Percentiles rank a stretch among this genome's conserved stretches.
These are phyloP conservation scores for Kuschelorhynchus macadamiae DNA, from an alignment of 2,888 invertebrate genomes.

Conservation along the genomic window DNA sequence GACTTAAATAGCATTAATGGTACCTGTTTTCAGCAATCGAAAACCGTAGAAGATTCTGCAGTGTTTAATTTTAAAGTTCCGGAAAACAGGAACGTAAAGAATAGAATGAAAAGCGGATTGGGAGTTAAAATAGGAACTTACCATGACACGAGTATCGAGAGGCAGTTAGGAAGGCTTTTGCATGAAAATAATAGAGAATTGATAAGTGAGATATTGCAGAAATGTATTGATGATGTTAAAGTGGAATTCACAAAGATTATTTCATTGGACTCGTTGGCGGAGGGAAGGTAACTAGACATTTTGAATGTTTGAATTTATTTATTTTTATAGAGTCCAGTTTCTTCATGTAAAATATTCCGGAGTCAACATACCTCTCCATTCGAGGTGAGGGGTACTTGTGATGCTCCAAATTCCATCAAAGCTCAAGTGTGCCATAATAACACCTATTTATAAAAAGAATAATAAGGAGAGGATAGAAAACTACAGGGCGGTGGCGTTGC, in stretches of 20 bases:
- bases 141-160: not conserved
- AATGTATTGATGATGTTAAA: conserved; percentile 43
- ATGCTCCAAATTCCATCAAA: too few species aligned
- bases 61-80: conserved; percentile 19
- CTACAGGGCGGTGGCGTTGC: too few species aligned
- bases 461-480: too few species aligned
- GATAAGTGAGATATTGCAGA: conserved; percentile 51
- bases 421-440: too few species aligned
- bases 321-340: too few species aligned
- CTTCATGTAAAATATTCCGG: too few species aligned
- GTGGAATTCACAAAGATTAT: conserved; percentile 43
- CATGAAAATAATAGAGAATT: conserved; percentile 49
- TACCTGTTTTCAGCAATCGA: conserved; percentile 2
- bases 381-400: too few species aligned
- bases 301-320: too few species aligned
- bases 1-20: too few species aligned
- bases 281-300: too few species aligned
- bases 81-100: conserved; percentile 6
- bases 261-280: conserved; percentile 13
- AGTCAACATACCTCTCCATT: too few species aligned
- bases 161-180: conserved; percentile 32
- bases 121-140: not conserved
- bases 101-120: not conserved
- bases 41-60: conserved; percentile 6
- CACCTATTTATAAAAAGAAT: too few species aligned